Percentiles rank a stretch among this genome's conserved stretches.
Conservation (phyloP, 2,113 vertebrate genomes). For the Solea senegalensis region DNA sequence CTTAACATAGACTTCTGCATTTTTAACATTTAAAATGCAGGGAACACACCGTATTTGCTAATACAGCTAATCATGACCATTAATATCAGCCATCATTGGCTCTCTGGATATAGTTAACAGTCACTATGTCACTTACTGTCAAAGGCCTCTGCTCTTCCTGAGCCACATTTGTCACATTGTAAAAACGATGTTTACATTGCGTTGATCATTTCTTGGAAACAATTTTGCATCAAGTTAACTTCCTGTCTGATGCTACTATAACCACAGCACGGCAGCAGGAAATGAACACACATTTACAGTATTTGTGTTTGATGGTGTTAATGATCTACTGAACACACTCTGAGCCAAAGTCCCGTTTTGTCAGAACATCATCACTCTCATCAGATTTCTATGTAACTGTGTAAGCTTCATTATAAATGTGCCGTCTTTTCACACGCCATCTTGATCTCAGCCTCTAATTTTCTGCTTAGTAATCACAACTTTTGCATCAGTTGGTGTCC, state of each 20-base stretch:
- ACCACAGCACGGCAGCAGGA: constrained; percentile 32
- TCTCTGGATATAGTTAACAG: constrained; percentile 7
- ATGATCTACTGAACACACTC: neutral
- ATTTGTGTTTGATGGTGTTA: neutral
- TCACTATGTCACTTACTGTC: neutral
- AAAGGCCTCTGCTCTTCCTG: neutral
- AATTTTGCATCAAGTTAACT: neutral
- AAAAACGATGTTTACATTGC: neutral
- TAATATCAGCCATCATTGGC: neutral
- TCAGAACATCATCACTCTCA: neutral
- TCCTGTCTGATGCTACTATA: constrained; percentile 2
- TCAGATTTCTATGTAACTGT: too few species aligned
- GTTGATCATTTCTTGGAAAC: neutral
- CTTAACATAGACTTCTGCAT: neutral
- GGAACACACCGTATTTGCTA: neutral
- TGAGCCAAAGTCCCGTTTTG: neutral
- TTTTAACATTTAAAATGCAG: neutral
- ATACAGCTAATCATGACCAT: neutral
- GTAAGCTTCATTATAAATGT: neutral
- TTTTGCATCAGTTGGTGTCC: constrained; percentile 38
- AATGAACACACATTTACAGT: neutral
- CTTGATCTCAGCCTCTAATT: constrained; percentile 62
- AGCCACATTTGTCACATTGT: constrained; percentile 11
- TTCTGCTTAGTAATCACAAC: constrained; percentile 47
- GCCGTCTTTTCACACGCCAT: constrained; percentile 3